Conservation (phyloP, 2,797 vertebrate genomes). For the Morelia viridis region DNA sequence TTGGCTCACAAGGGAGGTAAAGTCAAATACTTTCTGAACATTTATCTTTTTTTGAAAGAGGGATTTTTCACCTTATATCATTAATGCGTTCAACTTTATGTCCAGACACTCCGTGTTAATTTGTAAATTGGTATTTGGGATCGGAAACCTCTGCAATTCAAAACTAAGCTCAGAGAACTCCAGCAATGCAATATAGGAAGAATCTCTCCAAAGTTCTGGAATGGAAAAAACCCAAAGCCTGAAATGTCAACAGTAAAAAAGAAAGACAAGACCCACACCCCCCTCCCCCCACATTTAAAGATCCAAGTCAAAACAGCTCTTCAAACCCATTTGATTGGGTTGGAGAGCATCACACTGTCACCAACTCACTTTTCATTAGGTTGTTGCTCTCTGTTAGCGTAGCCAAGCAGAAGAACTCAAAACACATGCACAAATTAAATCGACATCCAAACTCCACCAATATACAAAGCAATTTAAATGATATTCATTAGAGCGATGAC, state of each 20-base stretch:
- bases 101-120: constrained; percentile 19
- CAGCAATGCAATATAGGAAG: not conserved
- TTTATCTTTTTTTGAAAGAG: not conserved
- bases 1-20: not conserved
- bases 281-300: constrained; percentile 76
- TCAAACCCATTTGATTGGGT: constrained; percentile 91
- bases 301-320: constrained; percentile 88
- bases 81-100: not conserved
- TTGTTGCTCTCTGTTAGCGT: constrained; percentile 92
- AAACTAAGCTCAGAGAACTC: not conserved
- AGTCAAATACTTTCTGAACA: not conserved
- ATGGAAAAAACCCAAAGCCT: constrained; percentile 44
- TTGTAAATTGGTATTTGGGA: constrained; percentile 31
- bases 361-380: constrained; percentile 97
- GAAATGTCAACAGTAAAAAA: constrained; percentile 68
- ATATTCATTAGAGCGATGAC: constrained; percentile 99
- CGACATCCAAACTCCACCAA: constrained; percentile 99
- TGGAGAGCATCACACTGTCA: constrained; percentile 91
- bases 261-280: constrained; percentile 49
- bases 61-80: not conserved
- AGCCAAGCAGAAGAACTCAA: constrained; percentile 98
- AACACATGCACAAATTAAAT: constrained; percentile 99
- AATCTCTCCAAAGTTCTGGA: not conserved
- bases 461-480: constrained; percentile 99
- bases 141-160: constrained; percentile 30